Base-by-base conservation (phyloP, 2,888 invertebrate genomes). In the Atethmia centrago region DNA sequence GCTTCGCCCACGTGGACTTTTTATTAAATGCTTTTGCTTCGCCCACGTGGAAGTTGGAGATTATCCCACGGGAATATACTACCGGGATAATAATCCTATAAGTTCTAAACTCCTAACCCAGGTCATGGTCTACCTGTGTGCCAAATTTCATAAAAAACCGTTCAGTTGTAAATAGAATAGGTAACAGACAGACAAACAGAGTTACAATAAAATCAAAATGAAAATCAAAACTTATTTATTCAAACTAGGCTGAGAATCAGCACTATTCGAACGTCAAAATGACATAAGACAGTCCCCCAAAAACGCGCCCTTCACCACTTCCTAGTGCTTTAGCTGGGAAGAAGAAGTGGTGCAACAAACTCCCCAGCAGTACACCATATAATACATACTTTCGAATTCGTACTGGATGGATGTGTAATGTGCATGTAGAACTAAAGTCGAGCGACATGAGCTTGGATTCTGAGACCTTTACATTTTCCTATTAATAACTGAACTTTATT, bases 401-500 rank as follows among this genome's bases (percentile, higher is more conserved):
- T 19, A 28, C 19, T 9, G 16, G 55, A 28, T 10, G 19, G 19
- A 28, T 28, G 28, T 28, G 55, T 25, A 53, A 25, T 28, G 28
- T 19, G 28, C 21, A 0, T 36, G 25, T 31, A 58, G 25, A 36
- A 36, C 40, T 40, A 28, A 28, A 55, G 28, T 7, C 49, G 21
- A 53, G 16, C 25, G 45, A 75, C 40, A 31, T 76, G 58, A 59
- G 59, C 59, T 47, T 47, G 58, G 1, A 5, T 25, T 36, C 19
- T 8, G n/a, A 66, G 56, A 74, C 79, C 70, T 75, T 78, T 47
- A 47, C 25, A 19, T 16, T 14, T 51, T 31, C 19, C 45, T 79
- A 63, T 78, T 51, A 79, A 67, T 74, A 78, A 55, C 51, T 16
- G 21, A 55, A 62, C 49, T 71, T 77, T 62, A 63, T 63, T 47